Evolutionary conservation across 2,797 vertebrate species (phyloP).

Genomic region (Manis javanica): DNA sequence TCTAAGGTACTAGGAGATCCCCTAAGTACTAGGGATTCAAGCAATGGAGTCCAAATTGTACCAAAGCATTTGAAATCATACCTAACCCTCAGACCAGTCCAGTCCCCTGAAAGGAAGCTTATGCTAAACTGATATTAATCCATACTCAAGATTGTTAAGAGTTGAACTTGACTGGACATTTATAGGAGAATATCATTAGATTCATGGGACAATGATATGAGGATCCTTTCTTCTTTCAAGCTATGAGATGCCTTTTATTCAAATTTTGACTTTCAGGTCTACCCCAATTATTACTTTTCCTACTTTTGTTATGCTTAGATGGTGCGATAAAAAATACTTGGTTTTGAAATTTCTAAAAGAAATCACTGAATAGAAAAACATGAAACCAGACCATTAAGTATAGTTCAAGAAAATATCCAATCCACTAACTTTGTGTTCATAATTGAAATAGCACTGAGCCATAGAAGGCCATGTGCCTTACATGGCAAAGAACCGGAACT

Average conservation of each 20-base stretch:
- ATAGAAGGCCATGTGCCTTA: neutral
- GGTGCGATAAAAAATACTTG: neutral
- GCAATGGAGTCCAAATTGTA: neutral
- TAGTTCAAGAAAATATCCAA: neutral
- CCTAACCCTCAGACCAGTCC: neutral
- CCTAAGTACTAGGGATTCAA: neutral
- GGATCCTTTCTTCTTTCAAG: neutral
- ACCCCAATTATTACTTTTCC: neutral
- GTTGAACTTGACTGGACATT: neutral
- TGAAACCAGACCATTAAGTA: neutral
- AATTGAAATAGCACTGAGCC: neutral
- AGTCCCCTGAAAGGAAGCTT: neutral
- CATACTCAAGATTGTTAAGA: neutral
- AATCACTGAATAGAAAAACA: neutral
- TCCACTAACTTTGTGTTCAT: neutral
- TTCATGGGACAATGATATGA: neutral
- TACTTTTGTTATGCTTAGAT: slow-evolving; percentile 10
- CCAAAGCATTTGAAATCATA: neutral
- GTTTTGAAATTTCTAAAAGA: slow-evolving; percentile 38
- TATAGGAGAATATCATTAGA: neutral
- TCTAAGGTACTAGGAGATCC: neutral
- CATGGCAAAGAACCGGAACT: neutral
- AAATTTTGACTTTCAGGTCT: neutral
- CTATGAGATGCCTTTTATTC: slow-evolving; percentile 16
- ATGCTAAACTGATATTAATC: neutral